Evolutionary conservation across 2,888 invertebrate species (phyloP).

Genomic region (Drosophila affinis): DNA sequence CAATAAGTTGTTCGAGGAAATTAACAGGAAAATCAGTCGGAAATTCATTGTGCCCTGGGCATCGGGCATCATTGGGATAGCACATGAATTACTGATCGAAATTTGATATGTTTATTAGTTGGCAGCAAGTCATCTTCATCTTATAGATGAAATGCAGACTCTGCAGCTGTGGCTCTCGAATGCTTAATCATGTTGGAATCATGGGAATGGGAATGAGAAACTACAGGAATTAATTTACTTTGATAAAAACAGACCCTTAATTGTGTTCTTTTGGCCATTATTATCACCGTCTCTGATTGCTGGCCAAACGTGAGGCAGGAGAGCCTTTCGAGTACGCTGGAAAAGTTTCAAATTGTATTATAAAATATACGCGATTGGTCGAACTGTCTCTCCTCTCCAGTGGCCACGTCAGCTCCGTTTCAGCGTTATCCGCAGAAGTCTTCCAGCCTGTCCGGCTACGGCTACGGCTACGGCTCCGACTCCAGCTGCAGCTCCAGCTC

Average conservation of each 20-base stretch:
- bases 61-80: constrained; percentile 18
- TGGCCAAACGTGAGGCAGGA: constrained; percentile 29
- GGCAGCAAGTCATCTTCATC: constrained; percentile 6
- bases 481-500: constrained; percentile 50
- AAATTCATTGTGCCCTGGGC: constrained; percentile 7
- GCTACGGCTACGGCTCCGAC: background rate
- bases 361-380: constrained; percentile 56
- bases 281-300: constrained; percentile 61
- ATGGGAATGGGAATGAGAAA: background rate
- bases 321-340: background rate
- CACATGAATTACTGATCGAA: constrained; percentile 25
- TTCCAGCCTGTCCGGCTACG: constrained; percentile 56
- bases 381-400: constrained; percentile 26
- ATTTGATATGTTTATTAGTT: constrained; percentile 11
- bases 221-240: constrained; percentile 17
- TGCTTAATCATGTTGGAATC: background rate
- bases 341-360: constrained; percentile 48
- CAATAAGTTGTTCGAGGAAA: constrained; percentile 17
- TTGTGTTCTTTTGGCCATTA: constrained; percentile 18
- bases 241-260: constrained; percentile 50
- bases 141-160: constrained; percentile 9
- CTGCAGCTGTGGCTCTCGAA: background rate
- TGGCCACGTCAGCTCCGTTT: constrained; percentile 32
- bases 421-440: constrained; percentile 20
- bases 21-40: constrained; percentile 18